Base-by-base conservation (phyloP, 2,113 vertebrate species). In the Mystacornis crossleyi region DNA sequence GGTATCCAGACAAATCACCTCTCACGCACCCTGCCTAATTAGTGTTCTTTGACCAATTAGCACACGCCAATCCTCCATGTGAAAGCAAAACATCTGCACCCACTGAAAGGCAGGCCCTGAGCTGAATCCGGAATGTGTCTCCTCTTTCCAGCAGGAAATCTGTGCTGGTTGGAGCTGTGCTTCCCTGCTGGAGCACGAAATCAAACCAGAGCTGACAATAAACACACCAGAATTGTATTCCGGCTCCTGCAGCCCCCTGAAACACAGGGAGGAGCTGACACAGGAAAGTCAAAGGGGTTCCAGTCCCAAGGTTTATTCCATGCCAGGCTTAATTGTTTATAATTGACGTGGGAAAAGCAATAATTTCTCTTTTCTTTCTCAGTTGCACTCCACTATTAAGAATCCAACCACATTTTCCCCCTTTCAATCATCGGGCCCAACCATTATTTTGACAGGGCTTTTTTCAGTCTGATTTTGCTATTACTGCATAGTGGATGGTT, bases 311-410 rank as follows among this genome's bases (percentile, higher is more conserved):
- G 12, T 81, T 93, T 89, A 89, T 95, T 92, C 34, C 62, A 51
- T 8, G 18, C 25, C 19, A 12, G 33, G 21, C 20, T 75, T 89
- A 96, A 95, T 93, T 90, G 80, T 69, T 93, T 45, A 16, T 61
- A 90, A 94, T 92, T 89, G 79, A 72, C 45, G 28, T 1, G 11
- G 65, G 51, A 64, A 92, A 97, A 92, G 72, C 86, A 90, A n/a
- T 94, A 4, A 90, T 97, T 96, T 90, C 23, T 93, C 75, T 50
- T 94, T 96, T 96, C 48, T 95, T 74, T 72, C 61, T 81, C 79
- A 81, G 89, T 89, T 93, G 75, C 53, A 79, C 65, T 93, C 53
- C 61, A 93, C 45, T 67, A 20, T 83, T 71, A 89, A 74, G 69
- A 84, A 86, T 69, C 38, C 43, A 78, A 74, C 18, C 28, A 47